Conservation (phyloP, 1,140 invertebrate genomes). For the Stenopsyche tienmushanensis region DNA sequence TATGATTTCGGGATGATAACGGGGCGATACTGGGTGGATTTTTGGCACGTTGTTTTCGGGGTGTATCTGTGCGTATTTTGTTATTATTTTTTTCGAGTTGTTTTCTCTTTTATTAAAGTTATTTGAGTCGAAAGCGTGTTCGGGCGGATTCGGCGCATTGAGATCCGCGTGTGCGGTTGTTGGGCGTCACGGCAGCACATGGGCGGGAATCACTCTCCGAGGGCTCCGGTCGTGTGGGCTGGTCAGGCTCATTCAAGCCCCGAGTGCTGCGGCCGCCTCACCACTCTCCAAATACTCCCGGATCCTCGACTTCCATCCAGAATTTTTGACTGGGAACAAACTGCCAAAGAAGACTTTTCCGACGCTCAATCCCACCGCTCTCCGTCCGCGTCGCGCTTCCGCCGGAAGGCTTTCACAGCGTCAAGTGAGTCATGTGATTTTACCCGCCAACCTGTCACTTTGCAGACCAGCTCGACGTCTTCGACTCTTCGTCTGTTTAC, state of each 20-base stretch:
- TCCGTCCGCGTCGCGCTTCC: not conserved
- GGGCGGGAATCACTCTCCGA: constrained; percentile 26
- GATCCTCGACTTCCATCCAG: too few species aligned
- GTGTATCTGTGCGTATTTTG: too few species aligned
- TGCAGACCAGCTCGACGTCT: too few species aligned
- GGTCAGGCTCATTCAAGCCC: constrained; percentile 27
- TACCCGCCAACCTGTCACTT: too few species aligned
- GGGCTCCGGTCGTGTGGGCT: constrained; percentile 28
- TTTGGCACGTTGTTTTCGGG: too few species aligned
- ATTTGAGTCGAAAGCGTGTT: not conserved
- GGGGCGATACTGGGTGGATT: too few species aligned
- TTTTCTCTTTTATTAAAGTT: too few species aligned
- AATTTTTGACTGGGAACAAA: not conserved
- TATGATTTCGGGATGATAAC: too few species aligned
- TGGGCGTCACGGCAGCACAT: constrained; percentile 22
- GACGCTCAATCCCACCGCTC: not conserved
- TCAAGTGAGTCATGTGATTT: not conserved
- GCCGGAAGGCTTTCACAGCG: not conserved
- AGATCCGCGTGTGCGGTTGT: not conserved
- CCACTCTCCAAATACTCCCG: constrained; percentile 3
- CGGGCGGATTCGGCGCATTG: constrained; percentile 19
- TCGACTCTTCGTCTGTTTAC: too few species aligned
- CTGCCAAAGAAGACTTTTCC: not conserved
- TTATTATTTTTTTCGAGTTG: too few species aligned
- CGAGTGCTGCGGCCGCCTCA: constrained; percentile 12